Evolutionary conservation across 2,113 vertebrate genomes (phyloP), one percentile per base, ranked within the genome.

Genomic region (Tragelaphus scriptus): DNA sequence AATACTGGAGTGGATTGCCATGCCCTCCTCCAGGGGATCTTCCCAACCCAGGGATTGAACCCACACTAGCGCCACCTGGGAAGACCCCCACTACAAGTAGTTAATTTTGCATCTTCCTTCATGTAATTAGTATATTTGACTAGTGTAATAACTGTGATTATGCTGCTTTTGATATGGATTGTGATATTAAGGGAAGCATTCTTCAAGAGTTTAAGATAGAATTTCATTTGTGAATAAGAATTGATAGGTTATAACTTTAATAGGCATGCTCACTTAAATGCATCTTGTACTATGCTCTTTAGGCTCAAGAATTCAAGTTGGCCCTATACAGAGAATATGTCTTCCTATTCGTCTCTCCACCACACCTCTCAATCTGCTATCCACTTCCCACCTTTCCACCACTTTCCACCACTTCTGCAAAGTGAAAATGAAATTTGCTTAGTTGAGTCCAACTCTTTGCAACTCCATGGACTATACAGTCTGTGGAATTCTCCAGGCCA

Each of bases 181-280:
- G 44, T 87, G 92, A 90, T 87, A 79, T 75, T 81, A 95, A 95
- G 25, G 58, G 14, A 87, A 92, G 49, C 84, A 79, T 86, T 95
- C 61, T 95, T 93, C 6, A 88, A 61, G 28, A 90, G 44, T 92
- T 96, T 91, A 58, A 81, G 40, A 56, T 65, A 93, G 51, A 88
- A 93, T 94, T 94, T 94, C 36, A 58, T 95, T 53, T 65, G 8
- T 95, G 19, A 96, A 75, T 91, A 91, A 92, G 58, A 97, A 94
- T 56, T 85, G 28, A 36, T 92, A 94, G 36, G 30, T 16, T 68
- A 2, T 94, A 55, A 53, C 53, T 95, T 61, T 68, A 97, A 87
- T 8, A 71, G 55, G 58, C 25, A 49, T 4, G 84, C 36, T 96
- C 44, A 88, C 9, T 96, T 95, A 21, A 81, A 56, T 53, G 40